A percentile compares a stretch with the other conserved stretches of the same genome.
These are phyloP conservation scores for Camptogramma bilineatum DNA, from an alignment of 2,888 invertebrate genomes.

Conservation along the genomic window DNA sequence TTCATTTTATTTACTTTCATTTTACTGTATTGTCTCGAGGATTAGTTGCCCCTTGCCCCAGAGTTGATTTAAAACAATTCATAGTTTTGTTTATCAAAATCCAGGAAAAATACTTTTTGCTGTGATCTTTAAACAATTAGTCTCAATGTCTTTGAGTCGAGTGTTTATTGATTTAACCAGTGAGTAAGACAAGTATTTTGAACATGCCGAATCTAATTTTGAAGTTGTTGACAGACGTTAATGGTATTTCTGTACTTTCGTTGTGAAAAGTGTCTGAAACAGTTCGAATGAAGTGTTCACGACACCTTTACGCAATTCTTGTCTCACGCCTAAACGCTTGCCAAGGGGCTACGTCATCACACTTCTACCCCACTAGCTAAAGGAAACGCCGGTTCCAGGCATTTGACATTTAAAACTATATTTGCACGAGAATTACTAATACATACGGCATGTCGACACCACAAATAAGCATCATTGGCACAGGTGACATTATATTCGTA, in stretches of 20 bases:
- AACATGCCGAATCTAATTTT: conserved; percentile 61
- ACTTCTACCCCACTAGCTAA: conserved; percentile 60
- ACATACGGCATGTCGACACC: conserved; percentile 35
- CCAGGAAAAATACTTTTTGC: not conserved
- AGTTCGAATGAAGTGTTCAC: conserved; percentile 73
- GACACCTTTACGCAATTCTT: conserved; percentile 82
- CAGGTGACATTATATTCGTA: conserved; percentile 54
- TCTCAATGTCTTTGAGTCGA: conserved; percentile 16
- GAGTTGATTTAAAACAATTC: not conserved
- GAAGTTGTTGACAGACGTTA: conserved; percentile 70
- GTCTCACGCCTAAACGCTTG: conserved; percentile 76
- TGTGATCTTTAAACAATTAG: conserved; percentile 13
- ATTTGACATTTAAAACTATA: conserved; percentile 65
- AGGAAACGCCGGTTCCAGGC: conserved; percentile 64
- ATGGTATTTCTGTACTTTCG: conserved; percentile 76
- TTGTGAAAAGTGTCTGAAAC: conserved; percentile 70
- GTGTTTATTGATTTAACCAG: conserved; percentile 36
- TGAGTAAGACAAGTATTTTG: conserved; percentile 53
- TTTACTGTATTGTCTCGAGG: conserved; percentile 29
- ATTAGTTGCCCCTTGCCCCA: conserved; percentile 13
- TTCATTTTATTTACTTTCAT: conserved; percentile 25
- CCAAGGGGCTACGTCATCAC: conserved; percentile 75
- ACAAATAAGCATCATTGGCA: conserved; percentile 43
- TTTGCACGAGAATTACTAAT: conserved; percentile 51
- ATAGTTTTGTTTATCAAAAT: not conserved